A percentile compares a stretch with the other conserved stretches of the same genome.
These are phyloP conservation scores for Lasiurus cinereus DNA, from an alignment of 2,113 vertebrate species.

Conservation along the genomic window DNA sequence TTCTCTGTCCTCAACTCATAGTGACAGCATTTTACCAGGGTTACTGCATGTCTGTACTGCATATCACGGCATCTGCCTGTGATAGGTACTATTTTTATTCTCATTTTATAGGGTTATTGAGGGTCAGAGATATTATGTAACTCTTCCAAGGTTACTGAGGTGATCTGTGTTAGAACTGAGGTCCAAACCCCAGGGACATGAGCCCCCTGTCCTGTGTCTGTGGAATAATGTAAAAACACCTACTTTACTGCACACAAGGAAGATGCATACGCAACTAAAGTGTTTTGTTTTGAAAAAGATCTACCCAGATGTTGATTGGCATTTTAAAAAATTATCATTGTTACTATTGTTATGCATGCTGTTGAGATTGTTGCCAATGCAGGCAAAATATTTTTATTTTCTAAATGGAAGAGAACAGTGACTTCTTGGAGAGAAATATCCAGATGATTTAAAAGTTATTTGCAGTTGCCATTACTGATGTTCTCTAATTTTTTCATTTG, in stretches of 20 bases:
- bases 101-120: conserved; percentile 32
- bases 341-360: neutral
- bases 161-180: neutral
- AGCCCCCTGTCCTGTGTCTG: neutral
- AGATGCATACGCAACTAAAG: neutral
- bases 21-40: neutral
- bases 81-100: neutral
- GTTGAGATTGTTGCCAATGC: conserved; percentile 15
- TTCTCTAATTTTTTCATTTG: neutral
- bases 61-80: neutral
- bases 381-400: neutral
- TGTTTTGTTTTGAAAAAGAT: conserved; percentile 9
- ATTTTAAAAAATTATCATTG: conserved; percentile 32
- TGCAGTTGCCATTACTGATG: conserved; percentile 20
- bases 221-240: neutral
- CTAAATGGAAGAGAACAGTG: conserved; percentile 2
- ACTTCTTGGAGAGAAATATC: conserved; percentile 10
- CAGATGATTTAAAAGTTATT: conserved; percentile 44
- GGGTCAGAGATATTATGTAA: neutral
- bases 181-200: neutral
- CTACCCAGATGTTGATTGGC: neutral
- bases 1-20: neutral
- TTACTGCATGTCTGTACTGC: neutral
- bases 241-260: neutral
- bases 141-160: neutral